Evolutionary conservation across 2,888 invertebrate genomes (phyloP).

Genomic region (Drosophila mayaguana): DNA sequence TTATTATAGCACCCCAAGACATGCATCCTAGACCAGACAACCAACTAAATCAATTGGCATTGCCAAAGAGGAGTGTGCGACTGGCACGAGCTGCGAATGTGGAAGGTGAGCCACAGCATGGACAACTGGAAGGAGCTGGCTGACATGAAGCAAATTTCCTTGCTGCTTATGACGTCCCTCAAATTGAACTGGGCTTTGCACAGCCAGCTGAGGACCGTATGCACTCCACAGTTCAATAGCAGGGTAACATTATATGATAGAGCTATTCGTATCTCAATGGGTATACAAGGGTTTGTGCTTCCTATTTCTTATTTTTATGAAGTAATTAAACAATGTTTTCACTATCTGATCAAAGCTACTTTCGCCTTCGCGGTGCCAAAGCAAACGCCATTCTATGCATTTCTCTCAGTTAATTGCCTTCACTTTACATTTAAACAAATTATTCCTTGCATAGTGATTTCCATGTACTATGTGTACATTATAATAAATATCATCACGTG

Average conservation of each 20-base stretch:
- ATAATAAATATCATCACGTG: no score
- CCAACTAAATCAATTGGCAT: slow-evolving; percentile 19
- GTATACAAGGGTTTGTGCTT: no score
- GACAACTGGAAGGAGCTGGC: background rate
- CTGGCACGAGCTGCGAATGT: slow-evolving; percentile 13
- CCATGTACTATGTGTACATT: no score
- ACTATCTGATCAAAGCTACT: no score
- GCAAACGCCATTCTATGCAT: no score
- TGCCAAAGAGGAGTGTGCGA: slow-evolving; percentile 17
- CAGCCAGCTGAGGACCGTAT: background rate
- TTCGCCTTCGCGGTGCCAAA: no score
- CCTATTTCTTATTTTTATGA: no score
- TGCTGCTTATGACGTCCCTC: background rate
- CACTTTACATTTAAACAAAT: background rate
- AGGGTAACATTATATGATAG: background rate
- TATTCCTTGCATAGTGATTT: no score
- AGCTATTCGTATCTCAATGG: background rate
- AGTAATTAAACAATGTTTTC: no score
- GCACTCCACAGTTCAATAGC: background rate
- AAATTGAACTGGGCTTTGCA: background rate
- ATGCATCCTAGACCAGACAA: slow-evolving; percentile 37
- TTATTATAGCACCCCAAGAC: slow-evolving; percentile 58
- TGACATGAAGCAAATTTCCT: background rate
- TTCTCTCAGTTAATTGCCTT: background rate
- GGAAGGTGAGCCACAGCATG: background rate